phyloP scores from a whole-genome alignment of 2,113 vertebrate species.

The Hymenochirus boettgeri region DNA sequence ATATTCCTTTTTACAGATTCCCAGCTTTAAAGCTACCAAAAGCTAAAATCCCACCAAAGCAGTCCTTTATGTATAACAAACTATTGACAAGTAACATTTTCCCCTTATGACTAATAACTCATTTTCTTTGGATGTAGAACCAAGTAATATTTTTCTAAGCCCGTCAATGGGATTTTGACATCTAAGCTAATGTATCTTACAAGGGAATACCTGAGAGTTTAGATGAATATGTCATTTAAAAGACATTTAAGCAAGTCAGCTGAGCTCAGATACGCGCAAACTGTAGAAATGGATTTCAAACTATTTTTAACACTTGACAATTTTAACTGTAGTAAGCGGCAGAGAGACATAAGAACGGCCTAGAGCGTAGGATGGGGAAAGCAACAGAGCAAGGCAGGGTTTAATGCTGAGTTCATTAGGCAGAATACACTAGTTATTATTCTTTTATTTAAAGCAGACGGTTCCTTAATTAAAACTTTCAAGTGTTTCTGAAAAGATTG shows the following conservation, averaged over 20 bases:
- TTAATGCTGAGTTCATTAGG: conserved; percentile 35
- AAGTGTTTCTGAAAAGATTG: conserved; percentile 25
- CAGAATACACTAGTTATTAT: conserved; percentile 31
- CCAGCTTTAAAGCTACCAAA: no score
- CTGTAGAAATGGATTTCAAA: conserved; percentile 1
- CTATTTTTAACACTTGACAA: conserved; percentile 35
- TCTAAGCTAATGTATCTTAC: background rate
- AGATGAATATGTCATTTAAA: background rate
- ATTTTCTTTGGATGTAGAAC: background rate
- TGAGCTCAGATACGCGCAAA: background rate
- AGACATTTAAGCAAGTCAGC: conserved; percentile 2
- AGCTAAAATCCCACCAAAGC: background rate
- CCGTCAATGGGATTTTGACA: background rate
- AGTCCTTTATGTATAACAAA: background rate
- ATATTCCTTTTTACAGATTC: no score
- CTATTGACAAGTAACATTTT: background rate
- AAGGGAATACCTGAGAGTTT: background rate
- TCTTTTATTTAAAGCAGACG: conserved; percentile 27
- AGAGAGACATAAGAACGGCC: background rate
- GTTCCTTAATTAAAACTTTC: conserved; percentile 33
- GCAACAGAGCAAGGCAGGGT: conserved; percentile 27
- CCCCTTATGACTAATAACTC: background rate
- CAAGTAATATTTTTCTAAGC: background rate
- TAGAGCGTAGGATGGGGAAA: conserved; percentile 9
- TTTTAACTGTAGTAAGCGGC: conserved; percentile 11